Evolutionary conservation across 2,797 vertebrate species (phyloP).

Genomic region (Chrysocyon brachyurus): DNA sequence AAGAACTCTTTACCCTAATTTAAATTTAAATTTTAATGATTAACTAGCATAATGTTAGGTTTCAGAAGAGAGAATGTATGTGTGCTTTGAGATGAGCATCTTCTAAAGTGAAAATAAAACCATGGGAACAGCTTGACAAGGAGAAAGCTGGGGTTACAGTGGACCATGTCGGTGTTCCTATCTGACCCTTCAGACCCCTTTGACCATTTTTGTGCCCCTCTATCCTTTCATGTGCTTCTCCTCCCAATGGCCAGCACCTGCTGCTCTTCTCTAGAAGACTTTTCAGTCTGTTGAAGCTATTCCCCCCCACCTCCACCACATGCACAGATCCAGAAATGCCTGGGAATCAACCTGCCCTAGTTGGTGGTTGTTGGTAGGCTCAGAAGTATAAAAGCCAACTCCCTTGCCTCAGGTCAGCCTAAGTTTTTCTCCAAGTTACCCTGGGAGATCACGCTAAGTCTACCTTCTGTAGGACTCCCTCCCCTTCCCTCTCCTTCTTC

Average conservation of each 20-base stretch:
- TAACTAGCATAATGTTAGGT: not conserved
- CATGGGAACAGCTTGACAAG: no score
- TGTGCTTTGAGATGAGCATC: not conserved
- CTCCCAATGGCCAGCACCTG: not conserved
- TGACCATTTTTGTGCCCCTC: not conserved
- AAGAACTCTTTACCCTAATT: not conserved
- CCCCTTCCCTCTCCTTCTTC: not conserved
- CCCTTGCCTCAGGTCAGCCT: not conserved
- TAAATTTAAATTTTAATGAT: not conserved
- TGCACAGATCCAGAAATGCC: not conserved
- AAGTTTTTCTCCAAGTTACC: not conserved
- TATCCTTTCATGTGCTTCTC: not conserved
- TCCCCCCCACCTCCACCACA: not conserved
- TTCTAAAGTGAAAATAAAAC: not conserved
- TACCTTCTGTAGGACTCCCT: not conserved
- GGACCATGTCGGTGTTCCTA: not conserved
- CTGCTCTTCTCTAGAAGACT: not conserved
- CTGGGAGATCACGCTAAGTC: not conserved
- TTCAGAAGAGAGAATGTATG: not conserved
- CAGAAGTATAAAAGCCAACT: not conserved
- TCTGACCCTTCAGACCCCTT: not conserved
- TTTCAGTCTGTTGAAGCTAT: not conserved
- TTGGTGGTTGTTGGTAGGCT: not conserved
- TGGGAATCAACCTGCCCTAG: not conserved
- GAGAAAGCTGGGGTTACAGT: not conserved